Percentiles rank a stretch among this genome's conserved stretches.
Conservation (phyloP, 2,888 invertebrate species). For the Thymelicus sylvestris region DNA sequence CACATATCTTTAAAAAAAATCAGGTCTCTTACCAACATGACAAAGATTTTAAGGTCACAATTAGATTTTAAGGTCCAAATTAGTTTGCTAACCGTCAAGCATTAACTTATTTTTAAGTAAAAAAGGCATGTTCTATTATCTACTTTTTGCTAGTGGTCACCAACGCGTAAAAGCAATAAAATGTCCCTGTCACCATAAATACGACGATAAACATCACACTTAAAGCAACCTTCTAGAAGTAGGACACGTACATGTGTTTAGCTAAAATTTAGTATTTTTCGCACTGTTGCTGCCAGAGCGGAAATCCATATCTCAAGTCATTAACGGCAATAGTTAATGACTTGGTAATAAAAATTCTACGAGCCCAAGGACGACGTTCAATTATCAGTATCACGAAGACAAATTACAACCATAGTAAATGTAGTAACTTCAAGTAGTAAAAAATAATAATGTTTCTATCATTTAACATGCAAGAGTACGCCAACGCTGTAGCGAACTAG, state of each 20-base stretch:
- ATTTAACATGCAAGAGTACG: too few relatives aligned
- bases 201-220: constrained; percentile 9
- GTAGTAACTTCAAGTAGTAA: not conserved
- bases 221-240: constrained; percentile 19
- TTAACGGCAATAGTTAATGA: constrained; percentile 24
- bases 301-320: constrained; percentile 32
- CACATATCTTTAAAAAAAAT: too few relatives aligned
- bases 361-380: constrained; percentile 39
- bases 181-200: constrained; percentile 15
- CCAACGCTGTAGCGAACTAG: too few relatives aligned
- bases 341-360: not conserved
- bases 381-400: constrained; percentile 44
- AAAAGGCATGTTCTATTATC: too few relatives aligned
- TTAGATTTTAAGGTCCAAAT: too few relatives aligned
- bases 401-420: constrained; percentile 31
- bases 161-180: constrained; percentile 7
- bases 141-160: not conserved
- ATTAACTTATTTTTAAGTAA: too few relatives aligned
- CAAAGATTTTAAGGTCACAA: too few relatives aligned
- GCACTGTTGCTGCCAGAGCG: constrained; percentile 17
- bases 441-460: too few relatives aligned
- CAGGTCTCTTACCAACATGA: too few relatives aligned
- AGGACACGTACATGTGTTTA: constrained; percentile 2
- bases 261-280: constrained; percentile 22
- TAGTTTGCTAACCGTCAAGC: too few relatives aligned